Evolutionary conservation across 2,888 invertebrate genomes (phyloP).

Genomic region (Drosophila nigricruria): DNA sequence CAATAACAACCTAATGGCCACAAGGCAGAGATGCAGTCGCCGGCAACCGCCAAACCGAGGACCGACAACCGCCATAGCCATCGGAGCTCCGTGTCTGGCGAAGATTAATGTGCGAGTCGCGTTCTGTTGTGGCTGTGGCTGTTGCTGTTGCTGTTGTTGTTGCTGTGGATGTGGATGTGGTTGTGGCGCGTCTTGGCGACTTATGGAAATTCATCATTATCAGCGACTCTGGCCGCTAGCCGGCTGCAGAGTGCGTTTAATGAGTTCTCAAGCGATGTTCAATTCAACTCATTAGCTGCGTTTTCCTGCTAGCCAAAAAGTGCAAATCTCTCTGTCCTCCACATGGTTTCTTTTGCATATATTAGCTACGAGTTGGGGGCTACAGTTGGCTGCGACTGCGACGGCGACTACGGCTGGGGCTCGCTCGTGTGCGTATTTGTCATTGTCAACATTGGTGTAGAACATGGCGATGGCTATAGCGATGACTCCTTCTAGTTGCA

Average conservation of each 20-base stretch:
- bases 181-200: conserved; percentile 70
- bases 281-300: conserved; percentile 79
- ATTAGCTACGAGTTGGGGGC: conserved; percentile 38
- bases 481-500: conserved; percentile 58
- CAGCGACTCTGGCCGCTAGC: conserved; percentile 43
- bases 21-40: conserved; percentile 51
- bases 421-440: conserved; percentile 84
- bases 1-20: conserved; percentile 57
- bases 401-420: conserved; percentile 24
- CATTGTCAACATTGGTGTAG: conserved; percentile 85
- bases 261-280: conserved; percentile 82
- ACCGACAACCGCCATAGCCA: conserved; percentile 37
- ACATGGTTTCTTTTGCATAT: conserved; percentile 59
- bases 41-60: conserved; percentile 31
- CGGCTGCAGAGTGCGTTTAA: conserved; percentile 65
- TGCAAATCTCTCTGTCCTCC: conserved; percentile 53
- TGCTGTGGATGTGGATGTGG: conserved; percentile 25
- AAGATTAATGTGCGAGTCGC: conserved; percentile 82
- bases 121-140: conserved; percentile 57
- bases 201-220: conserved; percentile 84
- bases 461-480: conserved; percentile 59
- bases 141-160: conserved; percentile 10
- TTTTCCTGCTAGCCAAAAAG: conserved; percentile 76
- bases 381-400: conserved; percentile 9
- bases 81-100: conserved; percentile 61